Conservation (phyloP, 2,888 invertebrate species). For the Caenorhabditis drosophilae region DNA sequence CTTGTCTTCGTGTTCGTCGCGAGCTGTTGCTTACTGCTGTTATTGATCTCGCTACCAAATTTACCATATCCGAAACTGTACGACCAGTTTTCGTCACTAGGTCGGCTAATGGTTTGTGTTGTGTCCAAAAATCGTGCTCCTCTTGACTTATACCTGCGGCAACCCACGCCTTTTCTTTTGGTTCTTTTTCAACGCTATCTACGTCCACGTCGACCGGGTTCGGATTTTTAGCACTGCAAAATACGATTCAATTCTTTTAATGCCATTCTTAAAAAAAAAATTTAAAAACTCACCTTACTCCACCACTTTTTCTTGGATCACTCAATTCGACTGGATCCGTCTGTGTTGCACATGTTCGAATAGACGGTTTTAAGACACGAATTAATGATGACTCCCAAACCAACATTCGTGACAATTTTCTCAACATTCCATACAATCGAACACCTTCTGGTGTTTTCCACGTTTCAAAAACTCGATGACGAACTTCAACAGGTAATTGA, state of each 20-base stretch:
- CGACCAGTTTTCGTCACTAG: slow-evolving; percentile 22
- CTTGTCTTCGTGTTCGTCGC: slow-evolving; percentile 9
- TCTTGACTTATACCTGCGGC: slow-evolving; percentile 28
- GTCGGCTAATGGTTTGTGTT: slow-evolving; percentile 34
- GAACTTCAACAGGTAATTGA: slow-evolving; percentile 16
- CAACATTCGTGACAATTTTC: slow-evolving; percentile 36
- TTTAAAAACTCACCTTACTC: too few relatives aligned
- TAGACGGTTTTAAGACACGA: slow-evolving; percentile 30
- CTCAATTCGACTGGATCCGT: slow-evolving; percentile 24
- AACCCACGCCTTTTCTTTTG: slow-evolving; percentile 13
- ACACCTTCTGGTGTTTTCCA: slow-evolving; percentile 40
- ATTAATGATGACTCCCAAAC: slow-evolving; percentile 44
- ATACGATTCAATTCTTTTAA: too few relatives aligned
- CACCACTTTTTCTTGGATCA: slow-evolving; percentile 8
- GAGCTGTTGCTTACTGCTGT: neutral
- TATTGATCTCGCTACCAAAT: slow-evolving; percentile 25
- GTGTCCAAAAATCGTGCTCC: slow-evolving; percentile 43
- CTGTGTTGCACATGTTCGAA: slow-evolving; percentile 34
- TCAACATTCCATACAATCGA: slow-evolving; percentile 27
- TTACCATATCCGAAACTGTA: slow-evolving; percentile 34
- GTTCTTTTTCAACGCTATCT: slow-evolving; percentile 4
- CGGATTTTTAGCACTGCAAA: neutral
- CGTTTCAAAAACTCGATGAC: slow-evolving; percentile 31
- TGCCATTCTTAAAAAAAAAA: too few relatives aligned
- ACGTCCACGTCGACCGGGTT: slow-evolving; percentile 2